A percentile compares a stretch with the other conserved stretches of the same genome.
Evolutionary conservation across 2,888 invertebrate species (phyloP).

Genomic region (Diplolepis rosae): DNA sequence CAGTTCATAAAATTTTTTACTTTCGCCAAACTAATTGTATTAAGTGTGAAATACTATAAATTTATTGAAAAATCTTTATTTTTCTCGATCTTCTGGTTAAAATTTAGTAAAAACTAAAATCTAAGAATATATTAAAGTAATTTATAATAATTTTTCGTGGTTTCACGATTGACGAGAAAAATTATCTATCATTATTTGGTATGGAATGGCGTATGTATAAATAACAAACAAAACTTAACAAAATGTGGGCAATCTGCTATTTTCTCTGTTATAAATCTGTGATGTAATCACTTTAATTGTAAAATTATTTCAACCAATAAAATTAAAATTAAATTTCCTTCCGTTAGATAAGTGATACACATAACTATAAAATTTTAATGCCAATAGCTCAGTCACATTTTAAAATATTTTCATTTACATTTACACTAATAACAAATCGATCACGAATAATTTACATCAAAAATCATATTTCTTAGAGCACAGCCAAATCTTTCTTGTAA

Average conservation of each 20-base stretch:
- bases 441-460: slow-evolving; percentile 4
- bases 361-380: neutral
- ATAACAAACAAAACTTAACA: slow-evolving; percentile 47
- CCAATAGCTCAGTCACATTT: slow-evolving; percentile 1
- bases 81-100: neutral
- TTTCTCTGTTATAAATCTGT: slow-evolving; percentile 8
- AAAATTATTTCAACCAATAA: slow-evolving; percentile 5
- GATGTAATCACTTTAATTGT: slow-evolving; percentile 13
- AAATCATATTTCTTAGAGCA: neutral
- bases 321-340: neutral
- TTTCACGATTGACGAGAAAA: neutral
- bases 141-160: neutral
- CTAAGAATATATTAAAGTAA: neutral
- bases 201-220: slow-evolving; percentile 36
- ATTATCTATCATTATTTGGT: slow-evolving; percentile 5
- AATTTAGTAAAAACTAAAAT: neutral
- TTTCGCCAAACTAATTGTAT: neutral
- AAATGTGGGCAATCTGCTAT: slow-evolving; percentile 39
- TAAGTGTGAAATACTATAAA: neutral
- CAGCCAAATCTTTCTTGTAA: neutral
- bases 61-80: neutral
- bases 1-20: slow-evolving; percentile 3
- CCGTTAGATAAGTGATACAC: neutral
- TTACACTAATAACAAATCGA: slow-evolving; percentile 11
- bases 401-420: slow-evolving; percentile 14